Base-by-base conservation (phyloP, 2,797 vertebrate species). In the Caiman crocodilus region DNA sequence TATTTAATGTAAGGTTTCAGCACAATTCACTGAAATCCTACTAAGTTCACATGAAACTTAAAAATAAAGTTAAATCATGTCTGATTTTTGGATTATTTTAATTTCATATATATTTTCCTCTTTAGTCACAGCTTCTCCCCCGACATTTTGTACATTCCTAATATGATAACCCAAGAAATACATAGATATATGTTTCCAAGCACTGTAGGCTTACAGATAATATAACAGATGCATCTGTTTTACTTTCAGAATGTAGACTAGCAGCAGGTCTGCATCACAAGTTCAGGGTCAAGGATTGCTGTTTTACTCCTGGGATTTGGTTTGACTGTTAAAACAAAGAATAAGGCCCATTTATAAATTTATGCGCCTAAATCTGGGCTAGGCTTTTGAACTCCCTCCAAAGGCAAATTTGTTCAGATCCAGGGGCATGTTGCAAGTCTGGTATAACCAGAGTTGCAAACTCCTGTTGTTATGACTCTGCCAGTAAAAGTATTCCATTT, bases 191-290 rank as follows among this genome's bases (percentile, higher is more conserved):
- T 1, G 4, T 15, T 3, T 64, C 7, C 0, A 6, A 5, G 61
- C 90, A 5, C 61, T 1, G 0, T 0, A 0, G 0, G 5, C 5
- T 0, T 3, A 4, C 3, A 23, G 71, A 56, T 3, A 28, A n/a
- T 35, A 25, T 50, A 42, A 73, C 4, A 73, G 32, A 42, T 21
- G 35, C 32, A 73, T 50, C 35, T 73, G 69, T 42, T 35, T 32
- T 69, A 69, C 30, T 20, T 20, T 35, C 65, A 35, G 14, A 32
- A 35, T 23, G 15, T 21, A 20, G 13, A 14, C 65, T 32, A 35
- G 67, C 30, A 35, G 11, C 35, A 14, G 20, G 32, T 35, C 30
- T 21, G 30, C 21, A 21, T 69, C 67, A 23, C 30, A 69, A 20
- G 20, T 69, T 69, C 11, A 14, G 20, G 21, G 10, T 30, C 30